phyloP scores from a whole-genome alignment of 2,797 vertebrate genomes.

The Sphenopsis melanotis region DNA sequence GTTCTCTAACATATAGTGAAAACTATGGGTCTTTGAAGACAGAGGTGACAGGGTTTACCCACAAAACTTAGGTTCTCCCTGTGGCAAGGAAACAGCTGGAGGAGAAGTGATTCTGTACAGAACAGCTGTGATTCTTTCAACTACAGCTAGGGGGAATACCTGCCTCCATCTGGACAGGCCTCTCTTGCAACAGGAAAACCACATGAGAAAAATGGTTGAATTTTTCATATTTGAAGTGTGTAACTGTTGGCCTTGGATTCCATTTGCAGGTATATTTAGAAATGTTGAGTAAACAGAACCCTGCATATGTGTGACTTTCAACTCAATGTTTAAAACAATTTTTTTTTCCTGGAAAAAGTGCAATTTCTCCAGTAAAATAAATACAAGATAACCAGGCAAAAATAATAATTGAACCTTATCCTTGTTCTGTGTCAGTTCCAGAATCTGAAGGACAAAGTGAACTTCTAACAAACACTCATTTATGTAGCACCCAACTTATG shows the following conservation, averaged over 20 bases:
- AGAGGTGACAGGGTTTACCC: neutral
- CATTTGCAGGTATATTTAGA: neutral
- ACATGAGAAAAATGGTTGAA: neutral
- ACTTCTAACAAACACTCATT: neutral
- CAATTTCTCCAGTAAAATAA: neutral
- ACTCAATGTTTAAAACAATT: neutral
- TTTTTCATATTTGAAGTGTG: neutral
- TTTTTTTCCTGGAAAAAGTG: neutral
- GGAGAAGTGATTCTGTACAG: neutral
- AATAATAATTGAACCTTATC: neutral
- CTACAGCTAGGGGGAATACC: neutral
- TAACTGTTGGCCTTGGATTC: neutral
- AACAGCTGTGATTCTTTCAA: neutral
- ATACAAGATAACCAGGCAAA: neutral
- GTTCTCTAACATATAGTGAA: neutral
- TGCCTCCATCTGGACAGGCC: neutral
- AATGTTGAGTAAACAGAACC: neutral
- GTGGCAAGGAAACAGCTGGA: neutral
- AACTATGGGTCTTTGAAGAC: neutral
- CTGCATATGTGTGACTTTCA: rapidly evolving
- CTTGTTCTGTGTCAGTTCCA: neutral
- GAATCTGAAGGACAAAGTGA: neutral
- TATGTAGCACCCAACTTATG: neutral
- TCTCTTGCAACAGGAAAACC: neutral
- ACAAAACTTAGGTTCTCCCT: neutral